phyloP scores from a whole-genome alignment of 1,140 invertebrate species.

The Drosophila nebulosa region DNA sequence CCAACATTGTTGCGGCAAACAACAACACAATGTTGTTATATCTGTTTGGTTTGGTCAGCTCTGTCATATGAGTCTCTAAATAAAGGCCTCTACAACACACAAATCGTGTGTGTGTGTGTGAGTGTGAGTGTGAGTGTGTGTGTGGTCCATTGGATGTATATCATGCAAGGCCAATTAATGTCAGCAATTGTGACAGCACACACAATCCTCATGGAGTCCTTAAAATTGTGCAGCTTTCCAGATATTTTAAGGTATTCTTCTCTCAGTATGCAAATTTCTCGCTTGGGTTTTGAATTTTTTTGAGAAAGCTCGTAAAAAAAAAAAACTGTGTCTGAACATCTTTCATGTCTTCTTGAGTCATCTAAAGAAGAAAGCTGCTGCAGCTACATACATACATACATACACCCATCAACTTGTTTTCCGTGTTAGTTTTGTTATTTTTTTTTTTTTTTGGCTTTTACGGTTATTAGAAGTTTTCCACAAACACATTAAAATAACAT shows the following conservation, averaged over 20 bases:
- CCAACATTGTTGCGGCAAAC: constrained; percentile 39
- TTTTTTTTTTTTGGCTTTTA: constrained; percentile 51
- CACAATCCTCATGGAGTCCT: neutral
- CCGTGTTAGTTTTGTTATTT: neutral
- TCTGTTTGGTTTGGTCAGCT: constrained; percentile 29
- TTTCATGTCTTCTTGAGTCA: constrained; percentile 43
- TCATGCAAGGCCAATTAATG: constrained; percentile 63
- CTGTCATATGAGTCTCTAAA: constrained; percentile 50
- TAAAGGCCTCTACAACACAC: neutral
- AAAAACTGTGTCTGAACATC: neutral
- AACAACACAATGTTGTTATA: constrained; percentile 19
- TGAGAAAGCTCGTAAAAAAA: constrained; percentile 2
- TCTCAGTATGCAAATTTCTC: constrained; percentile 11
- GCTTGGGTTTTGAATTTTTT: constrained; percentile 14
- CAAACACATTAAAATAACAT: constrained; percentile 62
- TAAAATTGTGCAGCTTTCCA: neutral
- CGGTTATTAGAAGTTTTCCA: constrained; percentile 60
- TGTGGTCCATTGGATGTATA: constrained; percentile 54
- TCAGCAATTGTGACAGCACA: constrained; percentile 53
- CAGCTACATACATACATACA: no score
- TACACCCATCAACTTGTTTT: neutral
- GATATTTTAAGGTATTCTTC: neutral
- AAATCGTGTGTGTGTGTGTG: neutral
- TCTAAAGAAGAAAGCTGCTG: constrained; percentile 4
- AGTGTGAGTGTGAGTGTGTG: constrained; percentile 24